Conservation (phyloP, 1,140 invertebrate genomes). For the Atta cephalotes region DNA sequence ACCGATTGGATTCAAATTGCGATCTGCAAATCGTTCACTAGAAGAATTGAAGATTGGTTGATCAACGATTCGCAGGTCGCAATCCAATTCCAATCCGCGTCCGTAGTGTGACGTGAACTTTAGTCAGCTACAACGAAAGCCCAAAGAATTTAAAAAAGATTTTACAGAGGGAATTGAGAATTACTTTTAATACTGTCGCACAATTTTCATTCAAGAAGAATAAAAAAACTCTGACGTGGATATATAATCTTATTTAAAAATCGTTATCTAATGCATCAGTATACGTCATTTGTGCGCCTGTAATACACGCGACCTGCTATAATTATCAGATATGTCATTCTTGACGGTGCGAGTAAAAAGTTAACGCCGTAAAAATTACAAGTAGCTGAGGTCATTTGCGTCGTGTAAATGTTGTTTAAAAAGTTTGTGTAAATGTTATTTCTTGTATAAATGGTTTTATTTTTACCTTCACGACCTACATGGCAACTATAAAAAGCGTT, state of each 20-base stretch:
- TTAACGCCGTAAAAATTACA: slow-evolving; percentile 33
- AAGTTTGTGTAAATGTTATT: slow-evolving; percentile 7
- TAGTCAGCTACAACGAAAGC: neutral
- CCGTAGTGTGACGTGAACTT: too few relatives aligned
- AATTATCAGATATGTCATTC: slow-evolving; percentile 57
- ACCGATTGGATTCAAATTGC: too few relatives aligned
- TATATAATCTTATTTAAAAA: slow-evolving; percentile 11
- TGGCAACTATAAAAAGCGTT: neutral
- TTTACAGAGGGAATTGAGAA: neutral
- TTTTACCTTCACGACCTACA: slow-evolving; percentile 13
- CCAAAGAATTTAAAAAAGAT: neutral
- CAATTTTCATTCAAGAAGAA: neutral
- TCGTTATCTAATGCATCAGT: slow-evolving; percentile 40
- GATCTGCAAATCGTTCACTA: too few relatives aligned
- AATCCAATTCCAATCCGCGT: too few relatives aligned
- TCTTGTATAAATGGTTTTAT: slow-evolving; percentile 28
- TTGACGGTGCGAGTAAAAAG: slow-evolving; percentile 34
- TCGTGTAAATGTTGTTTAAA: slow-evolving; percentile 29
- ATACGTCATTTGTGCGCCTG: neutral
- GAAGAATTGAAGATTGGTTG: too few relatives aligned
- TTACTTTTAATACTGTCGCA: neutral
- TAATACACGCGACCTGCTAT: slow-evolving; percentile 45
- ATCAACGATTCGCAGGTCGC: too few relatives aligned
- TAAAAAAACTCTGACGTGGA: slow-evolving; percentile 28
- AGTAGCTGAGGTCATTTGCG: slow-evolving; percentile 38